Evolutionary conservation across 2,888 invertebrate species (phyloP), one percentile per base, ranked within the genome.

Genomic region (Hydropsyche betteni): DNA sequence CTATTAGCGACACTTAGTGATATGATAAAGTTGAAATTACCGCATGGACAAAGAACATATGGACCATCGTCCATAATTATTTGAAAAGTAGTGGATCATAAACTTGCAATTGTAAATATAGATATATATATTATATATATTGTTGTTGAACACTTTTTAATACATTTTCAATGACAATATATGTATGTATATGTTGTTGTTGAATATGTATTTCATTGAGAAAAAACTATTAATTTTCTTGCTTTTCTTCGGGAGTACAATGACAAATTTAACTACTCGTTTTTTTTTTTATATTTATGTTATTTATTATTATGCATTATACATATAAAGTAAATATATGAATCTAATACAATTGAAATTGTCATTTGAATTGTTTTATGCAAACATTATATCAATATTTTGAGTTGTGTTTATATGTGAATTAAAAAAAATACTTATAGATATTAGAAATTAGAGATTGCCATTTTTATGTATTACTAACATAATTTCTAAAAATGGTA

Each of bases 1-100:
- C 79, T 77, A 86, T 87, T 87, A 87, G 87, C 87, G 87, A 87
- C 87, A 87, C 85, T 82, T 86, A 86, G 87, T 85, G 85, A 85
- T 64, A 36, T 16, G 14, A 58, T 53, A 85, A 83, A 83, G 73
- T 83, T 84, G 83, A 76, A 74, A 55, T 53, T 74, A 61, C 69
- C 36, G 75, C 77, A 77, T 77, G 74, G 68, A 75, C 64, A 74
- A 61, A 58, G 16, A 16, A 16, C 34, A 82, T 83, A 83, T 84
- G 85, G 84, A 84, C 84, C 81, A 82, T 69, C 84, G 85, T 85
- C 86, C 85, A 83, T 6, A 44, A 44, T 44, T 44, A 44, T 44
- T 44, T 44, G 10, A 83, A 51, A 24, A 83, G 82, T 86, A 84
- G 86, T 87, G 87, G 86, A 85, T 84, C 84, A 86, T 84, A 85